Evolutionary conservation across 1,140 invertebrate species (phyloP).

Genomic region (Chrysoperla carnea): DNA sequence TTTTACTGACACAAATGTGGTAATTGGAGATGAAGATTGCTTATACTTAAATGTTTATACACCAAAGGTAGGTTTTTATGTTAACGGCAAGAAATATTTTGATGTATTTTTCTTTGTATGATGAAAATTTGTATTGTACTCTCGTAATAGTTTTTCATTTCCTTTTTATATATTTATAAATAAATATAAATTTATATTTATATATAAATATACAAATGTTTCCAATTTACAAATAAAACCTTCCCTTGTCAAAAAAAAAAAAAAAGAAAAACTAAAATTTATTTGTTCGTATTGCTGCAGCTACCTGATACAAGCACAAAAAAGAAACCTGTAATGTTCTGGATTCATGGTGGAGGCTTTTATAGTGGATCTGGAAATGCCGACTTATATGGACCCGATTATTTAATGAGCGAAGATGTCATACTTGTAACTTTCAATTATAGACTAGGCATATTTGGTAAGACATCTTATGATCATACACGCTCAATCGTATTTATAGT

Average conservation of each 20-base stretch:
- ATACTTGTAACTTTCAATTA: conserved; percentile 51
- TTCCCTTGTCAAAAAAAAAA: background rate
- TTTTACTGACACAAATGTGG: too few species aligned
- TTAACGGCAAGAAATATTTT: too few species aligned
- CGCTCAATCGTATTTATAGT: background rate
- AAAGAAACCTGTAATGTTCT: conserved; percentile 46
- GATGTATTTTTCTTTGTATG: too few species aligned
- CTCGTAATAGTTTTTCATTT: too few species aligned
- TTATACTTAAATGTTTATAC: conserved; percentile 12
- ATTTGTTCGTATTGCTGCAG: too few species aligned
- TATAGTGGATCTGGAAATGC: conserved; percentile 35
- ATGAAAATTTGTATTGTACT: too few species aligned
- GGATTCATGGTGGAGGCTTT: conserved; percentile 54
- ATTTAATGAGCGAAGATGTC: conserved; percentile 40
- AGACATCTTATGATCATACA: background rate
- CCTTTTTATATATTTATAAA: too few species aligned
- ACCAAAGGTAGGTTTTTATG: conserved; percentile 14
- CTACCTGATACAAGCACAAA: background rate
- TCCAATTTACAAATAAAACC: background rate
- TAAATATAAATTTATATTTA: background rate
- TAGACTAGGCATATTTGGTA: conserved; percentile 38
- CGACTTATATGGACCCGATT: conserved; percentile 39
- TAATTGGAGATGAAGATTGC: conserved; percentile 29
- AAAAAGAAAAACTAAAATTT: too few species aligned
- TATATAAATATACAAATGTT: background rate